These are phyloP conservation scores for Tiliqua scincoides DNA, from an alignment of 2,113 vertebrate genomes.

Conservation along the genomic window DNA sequence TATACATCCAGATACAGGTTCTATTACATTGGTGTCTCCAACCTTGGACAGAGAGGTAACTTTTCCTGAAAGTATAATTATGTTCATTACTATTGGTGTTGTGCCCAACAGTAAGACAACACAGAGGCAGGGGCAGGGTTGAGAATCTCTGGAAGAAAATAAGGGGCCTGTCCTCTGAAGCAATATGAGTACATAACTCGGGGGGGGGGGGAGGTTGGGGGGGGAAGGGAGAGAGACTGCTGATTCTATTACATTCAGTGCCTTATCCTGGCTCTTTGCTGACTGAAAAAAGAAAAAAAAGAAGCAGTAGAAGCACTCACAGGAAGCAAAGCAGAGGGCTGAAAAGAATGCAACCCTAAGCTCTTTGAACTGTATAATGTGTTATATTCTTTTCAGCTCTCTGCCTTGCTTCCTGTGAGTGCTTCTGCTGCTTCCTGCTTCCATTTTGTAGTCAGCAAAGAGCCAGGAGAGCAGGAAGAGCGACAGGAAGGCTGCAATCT, in stretches of 20 bases:
- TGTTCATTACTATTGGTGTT: not conserved
- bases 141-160: not conserved
- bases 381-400: no score
- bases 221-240: not conserved
- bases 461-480: no score
- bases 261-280: not conserved
- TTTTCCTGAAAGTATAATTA: slow-evolving; percentile 2
- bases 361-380: no score
- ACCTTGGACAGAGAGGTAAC: slow-evolving; percentile 89
- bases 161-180: not conserved
- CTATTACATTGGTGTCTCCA: slow-evolving; percentile 69
- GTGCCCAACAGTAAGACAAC: not conserved
- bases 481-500: no score
- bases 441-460: no score
- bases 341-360: no score
- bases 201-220: no score
- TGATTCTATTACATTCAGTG: not conserved
- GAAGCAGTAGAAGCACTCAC: no score
- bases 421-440: no score
- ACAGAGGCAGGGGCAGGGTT: not conserved
- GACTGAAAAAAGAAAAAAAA: not conserved
- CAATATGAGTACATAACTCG: not conserved
- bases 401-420: no score
- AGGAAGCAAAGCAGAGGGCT: no score
- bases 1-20: slow-evolving; percentile 76